Evolutionary conservation across 2,113 vertebrate species (phyloP), one percentile per base, ranked within the genome.

Genomic region (Sylvietta virens): DNA sequence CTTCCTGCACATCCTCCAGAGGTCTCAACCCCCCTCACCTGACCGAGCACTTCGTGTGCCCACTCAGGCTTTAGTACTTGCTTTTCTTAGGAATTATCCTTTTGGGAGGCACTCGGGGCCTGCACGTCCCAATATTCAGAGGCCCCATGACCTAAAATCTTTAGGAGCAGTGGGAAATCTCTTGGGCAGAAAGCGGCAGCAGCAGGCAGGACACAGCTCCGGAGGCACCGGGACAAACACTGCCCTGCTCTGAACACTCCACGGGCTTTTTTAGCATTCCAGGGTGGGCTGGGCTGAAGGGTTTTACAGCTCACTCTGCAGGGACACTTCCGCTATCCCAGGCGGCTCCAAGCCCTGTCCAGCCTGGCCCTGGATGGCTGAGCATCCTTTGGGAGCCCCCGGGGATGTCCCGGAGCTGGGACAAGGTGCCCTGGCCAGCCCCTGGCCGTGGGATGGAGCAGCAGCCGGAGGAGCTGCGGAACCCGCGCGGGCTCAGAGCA

Each of bases 401-500:
- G 42, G 60, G n/a, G 18, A 5, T 19, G 66, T 44, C 14, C 26
- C 2, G 1, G 35, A 23, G 84, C 31, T 6, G 69, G 60, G 76
- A 22, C 65, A 2, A 28, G 56, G 4, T 7, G 64, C 57, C 6
- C 21, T 4, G 64, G 33, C 44, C 37, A 24, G 24, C 4, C 13
- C 2, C 0, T n/a, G 30, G 30, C 3, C 28, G 7, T 8, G 84
- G 62, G 39, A n/a, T 13, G 45, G 40, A 56, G 45, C 53, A 53
- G 66, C 71, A 28, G 45, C 31, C 4, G 8, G 12, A 18, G 78
- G 16, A 2, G 54, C 39, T 31, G 45, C 7, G 15, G 23, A 23
- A 8, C 39, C 28, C 1, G 0, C 1, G 39, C 27, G 0, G 1
- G 40, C 60, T 76, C n/a, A 0, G 13, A 3, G 35, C 45, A 4